phyloP scores from a whole-genome alignment of 2,797 vertebrate species.

The Sebastes aleutianus region DNA sequence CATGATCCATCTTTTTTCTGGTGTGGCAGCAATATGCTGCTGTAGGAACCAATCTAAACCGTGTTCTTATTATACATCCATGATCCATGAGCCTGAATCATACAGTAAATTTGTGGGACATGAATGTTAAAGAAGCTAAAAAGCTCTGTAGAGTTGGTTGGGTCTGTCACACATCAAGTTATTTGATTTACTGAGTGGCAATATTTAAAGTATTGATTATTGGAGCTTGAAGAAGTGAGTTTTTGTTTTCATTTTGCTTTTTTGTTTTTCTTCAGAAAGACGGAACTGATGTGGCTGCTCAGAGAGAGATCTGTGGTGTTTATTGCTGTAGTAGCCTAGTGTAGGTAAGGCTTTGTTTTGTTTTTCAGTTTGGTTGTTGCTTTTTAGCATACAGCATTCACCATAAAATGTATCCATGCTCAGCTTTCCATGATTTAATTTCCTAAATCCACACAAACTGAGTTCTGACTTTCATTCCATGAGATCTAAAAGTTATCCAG shows the following conservation, averaged over 20 bases:
- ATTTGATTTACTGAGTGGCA: not conserved
- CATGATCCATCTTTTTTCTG: no score
- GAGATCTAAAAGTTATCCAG: not conserved
- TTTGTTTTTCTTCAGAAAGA: not conserved
- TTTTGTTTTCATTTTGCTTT: not conserved
- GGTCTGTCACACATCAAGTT: not conserved
- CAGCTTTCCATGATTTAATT: not conserved
- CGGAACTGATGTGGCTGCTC: not conserved
- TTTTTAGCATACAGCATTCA: not conserved
- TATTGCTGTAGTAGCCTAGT: not conserved
- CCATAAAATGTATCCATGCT: not conserved
- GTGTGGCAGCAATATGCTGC: no score
- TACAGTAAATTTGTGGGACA: not conserved
- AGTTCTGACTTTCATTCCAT: conserved; percentile 15
- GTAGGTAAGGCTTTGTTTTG: not conserved
- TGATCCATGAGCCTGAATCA: not conserved
- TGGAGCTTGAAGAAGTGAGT: not conserved
- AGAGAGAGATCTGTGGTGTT: not conserved
- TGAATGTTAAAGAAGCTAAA: not conserved
- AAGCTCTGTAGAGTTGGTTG: not conserved
- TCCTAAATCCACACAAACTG: not conserved
- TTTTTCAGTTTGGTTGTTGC: not conserved
- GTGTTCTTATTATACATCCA: no score
- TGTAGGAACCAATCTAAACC: no score
- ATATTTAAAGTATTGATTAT: not conserved